Conservation (phyloP, 2,888 invertebrate species). For the Cephalotes varians region DNA sequence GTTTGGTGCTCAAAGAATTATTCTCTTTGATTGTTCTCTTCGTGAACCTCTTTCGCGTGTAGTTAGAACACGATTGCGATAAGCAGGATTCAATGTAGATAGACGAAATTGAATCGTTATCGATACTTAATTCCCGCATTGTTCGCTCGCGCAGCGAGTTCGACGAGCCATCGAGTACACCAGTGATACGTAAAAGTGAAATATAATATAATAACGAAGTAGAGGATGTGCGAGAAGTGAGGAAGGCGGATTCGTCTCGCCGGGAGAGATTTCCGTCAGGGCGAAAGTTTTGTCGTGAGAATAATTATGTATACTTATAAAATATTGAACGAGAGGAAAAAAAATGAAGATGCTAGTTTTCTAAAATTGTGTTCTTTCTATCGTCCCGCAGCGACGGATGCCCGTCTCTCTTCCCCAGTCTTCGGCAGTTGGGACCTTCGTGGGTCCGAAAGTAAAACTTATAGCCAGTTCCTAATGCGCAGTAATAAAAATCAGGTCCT, state of each 20-base stretch:
- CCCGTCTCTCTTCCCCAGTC: neutral
- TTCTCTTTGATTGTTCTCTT: conserved; percentile 14
- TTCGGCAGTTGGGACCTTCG: neutral
- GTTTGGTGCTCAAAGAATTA: conserved; percentile 26
- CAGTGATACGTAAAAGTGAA: conserved; percentile 50
- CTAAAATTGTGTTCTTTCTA: conserved; percentile 65
- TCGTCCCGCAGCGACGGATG: conserved; percentile 2
- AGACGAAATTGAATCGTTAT: conserved; percentile 61
- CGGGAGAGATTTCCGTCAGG: neutral
- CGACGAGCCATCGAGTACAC: conserved; percentile 47
- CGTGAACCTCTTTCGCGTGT: conserved; percentile 24
- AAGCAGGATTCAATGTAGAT: conserved; percentile 60
- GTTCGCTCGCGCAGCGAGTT: conserved; percentile 58
- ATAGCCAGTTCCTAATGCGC: neutral
- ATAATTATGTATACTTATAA: conserved; percentile 63
- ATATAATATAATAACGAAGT: conserved; percentile 25
- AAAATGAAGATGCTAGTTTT: conserved; percentile 68
- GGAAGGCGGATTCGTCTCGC: neutral
- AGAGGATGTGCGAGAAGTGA: neutral
- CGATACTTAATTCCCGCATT: conserved; percentile 65
- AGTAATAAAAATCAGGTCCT: neutral
- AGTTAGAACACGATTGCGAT: conserved; percentile 58
- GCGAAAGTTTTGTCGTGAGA: conserved; percentile 58
- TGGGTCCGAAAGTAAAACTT: neutral
- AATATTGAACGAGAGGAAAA: conserved; percentile 44